These are phyloP conservation scores for Andrena fulva DNA, from an alignment of 2,888 invertebrate species.

Conservation along the genomic window DNA sequence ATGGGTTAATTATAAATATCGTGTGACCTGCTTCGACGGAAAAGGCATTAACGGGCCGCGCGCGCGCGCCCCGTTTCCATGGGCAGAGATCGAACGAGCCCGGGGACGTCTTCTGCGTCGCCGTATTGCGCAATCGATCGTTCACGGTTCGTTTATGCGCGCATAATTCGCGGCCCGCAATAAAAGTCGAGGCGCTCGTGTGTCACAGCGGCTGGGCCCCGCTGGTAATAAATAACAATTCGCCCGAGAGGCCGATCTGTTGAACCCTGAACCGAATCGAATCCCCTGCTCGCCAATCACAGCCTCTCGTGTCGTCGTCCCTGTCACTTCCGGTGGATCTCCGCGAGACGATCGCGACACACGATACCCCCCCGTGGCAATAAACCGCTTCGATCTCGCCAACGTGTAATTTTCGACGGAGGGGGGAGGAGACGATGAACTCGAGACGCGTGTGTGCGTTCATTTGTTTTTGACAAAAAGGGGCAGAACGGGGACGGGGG, in stretches of 20 bases:
- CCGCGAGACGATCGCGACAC: conserved; percentile 37
- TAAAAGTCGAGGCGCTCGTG: conserved; percentile 25
- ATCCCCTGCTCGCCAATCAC: conserved; percentile 39
- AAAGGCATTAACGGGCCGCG: no score
- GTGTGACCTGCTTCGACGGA: no score
- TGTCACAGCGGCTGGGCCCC: conserved; percentile 12
- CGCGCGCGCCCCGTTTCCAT: no score
- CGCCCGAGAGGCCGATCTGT: conserved; percentile 31
- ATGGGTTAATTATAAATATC: no score
- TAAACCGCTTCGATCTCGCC: conserved; percentile 40
- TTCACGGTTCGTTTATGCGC: conserved; percentile 31
- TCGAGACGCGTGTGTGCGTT: neutral
- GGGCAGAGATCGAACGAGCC: neutral
- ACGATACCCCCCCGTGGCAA: conserved; percentile 50
- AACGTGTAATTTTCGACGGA: conserved; percentile 21
- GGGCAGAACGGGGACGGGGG: no score
- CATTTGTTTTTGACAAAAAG: no score
- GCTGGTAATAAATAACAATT: conserved; percentile 42
- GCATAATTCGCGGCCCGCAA: conserved; percentile 30
- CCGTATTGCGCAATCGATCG: conserved; percentile 39
- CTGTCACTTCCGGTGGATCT: conserved; percentile 53
- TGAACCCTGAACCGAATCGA: conserved; percentile 53
- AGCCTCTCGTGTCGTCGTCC: conserved; percentile 34
- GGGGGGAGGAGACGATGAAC: neutral
- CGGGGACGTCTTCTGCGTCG: conserved; percentile 19